Evolutionary conservation across 2,797 vertebrate species (phyloP).

Genomic region (Microtus californicus): DNA sequence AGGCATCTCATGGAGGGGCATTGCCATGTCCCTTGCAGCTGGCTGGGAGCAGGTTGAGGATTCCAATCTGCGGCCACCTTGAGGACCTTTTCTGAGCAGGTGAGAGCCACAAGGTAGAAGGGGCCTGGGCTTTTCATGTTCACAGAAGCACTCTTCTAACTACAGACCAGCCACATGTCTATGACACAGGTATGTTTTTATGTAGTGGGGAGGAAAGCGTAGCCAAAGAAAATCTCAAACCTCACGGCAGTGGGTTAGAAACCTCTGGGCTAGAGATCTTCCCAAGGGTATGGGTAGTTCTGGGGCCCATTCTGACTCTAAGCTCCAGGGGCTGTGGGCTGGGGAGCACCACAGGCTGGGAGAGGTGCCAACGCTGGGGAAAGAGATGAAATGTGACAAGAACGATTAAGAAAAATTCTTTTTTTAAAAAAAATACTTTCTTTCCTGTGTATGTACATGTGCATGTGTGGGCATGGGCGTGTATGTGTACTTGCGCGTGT

Average conservation of each 20-base stretch:
- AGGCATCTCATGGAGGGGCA: background rate
- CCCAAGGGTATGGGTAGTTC: background rate
- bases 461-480: too few species aligned
- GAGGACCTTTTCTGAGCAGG: background rate
- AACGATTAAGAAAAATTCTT: background rate
- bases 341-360: background rate
- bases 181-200: background rate
- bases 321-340: too few species aligned
- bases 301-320: background rate
- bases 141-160: background rate
- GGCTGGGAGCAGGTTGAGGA: background rate
- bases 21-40: background rate
- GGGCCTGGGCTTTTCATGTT: background rate
- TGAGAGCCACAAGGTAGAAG: background rate
- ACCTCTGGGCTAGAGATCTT: background rate
- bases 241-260: background rate
- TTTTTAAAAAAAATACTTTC: background rate
- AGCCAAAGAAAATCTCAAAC: background rate
- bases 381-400: background rate
- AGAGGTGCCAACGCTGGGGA: background rate
- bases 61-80: background rate
- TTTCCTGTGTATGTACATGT: background rate
- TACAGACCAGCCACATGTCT: background rate
- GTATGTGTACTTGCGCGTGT: accelerated
- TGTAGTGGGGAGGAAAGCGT: background rate